Evolutionary conservation across 2,888 invertebrate species (phyloP), one percentile per base, ranked within the genome.

Genomic region (Melinaea marsaeus): DNA sequence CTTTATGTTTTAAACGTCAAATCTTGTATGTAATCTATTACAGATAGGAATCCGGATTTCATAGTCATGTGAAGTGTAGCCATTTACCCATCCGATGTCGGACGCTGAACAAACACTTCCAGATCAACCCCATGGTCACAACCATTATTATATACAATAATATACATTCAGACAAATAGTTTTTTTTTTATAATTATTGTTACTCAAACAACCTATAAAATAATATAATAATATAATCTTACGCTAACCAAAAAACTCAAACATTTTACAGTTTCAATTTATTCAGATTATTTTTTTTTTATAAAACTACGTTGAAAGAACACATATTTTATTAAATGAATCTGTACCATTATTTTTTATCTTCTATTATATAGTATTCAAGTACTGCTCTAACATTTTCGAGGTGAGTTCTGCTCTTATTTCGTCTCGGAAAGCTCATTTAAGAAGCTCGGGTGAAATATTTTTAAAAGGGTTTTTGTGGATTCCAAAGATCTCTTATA

Each of bases 51-150:
- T 57, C 35, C 32, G 74, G 77, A 76, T 75, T 74, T 74, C 71
- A 69, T 71, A 66, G 72, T 71, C 66, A 66, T 56, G 66, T 72
- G 65, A 75, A 77, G 78, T 79, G 78, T 75, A 70, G 76, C 85
- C 86, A 87, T 86, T 87, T 87, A 83, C 83, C 83, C 83, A 79
- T 82, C 83, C 77, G 79, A 76, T 79, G 79, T 76, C 74, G 85
- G 81, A 80, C 76, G 81, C 75, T 75, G 75, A 74, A 81, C 80
- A 86, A 87, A 87, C 86, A 86, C 86, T 86, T 64, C 70, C 69
- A 51, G 60, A 66, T 64, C 22, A 22, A 71, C 22, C 22, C 68
- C 71, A n/a, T 46, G 11, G 46, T n/a, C 11, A 46, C 22, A 22
- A 22, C 13, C 11, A 46, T 46, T 46, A n/a, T 1, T n/a, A 46